Percentiles rank a stretch among this genome's conserved stretches.
Evolutionary conservation across 2,113 vertebrate genomes (phyloP).

Genomic region (Odocoileus hemionus): DNA sequence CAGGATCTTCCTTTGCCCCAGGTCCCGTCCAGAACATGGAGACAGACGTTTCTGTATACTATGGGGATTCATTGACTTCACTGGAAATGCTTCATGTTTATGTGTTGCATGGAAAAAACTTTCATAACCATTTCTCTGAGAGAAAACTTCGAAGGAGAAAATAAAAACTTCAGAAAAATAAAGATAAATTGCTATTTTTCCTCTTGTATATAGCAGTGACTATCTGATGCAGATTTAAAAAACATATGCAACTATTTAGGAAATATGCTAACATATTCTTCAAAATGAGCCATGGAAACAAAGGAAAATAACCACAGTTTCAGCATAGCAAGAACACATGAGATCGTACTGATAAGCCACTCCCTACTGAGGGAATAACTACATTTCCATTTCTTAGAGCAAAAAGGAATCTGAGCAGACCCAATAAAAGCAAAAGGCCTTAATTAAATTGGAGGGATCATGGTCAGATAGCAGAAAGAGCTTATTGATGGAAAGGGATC

Average conservation of each 20-base stretch:
- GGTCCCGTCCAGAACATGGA: background rate
- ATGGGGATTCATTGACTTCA: background rate
- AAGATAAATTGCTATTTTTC: background rate
- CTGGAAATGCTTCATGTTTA: background rate
- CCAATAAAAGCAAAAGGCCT: background rate
- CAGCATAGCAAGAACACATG: background rate
- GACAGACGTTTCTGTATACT: background rate
- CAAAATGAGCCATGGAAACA: background rate
- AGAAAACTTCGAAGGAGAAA: background rate
- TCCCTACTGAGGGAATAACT: background rate
- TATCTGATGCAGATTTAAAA: background rate
- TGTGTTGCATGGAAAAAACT: background rate
- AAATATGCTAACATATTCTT: background rate
- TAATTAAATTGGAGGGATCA: background rate
- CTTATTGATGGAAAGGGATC: background rate
- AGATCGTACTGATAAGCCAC: background rate
- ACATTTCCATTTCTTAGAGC: background rate
- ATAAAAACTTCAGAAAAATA: background rate
- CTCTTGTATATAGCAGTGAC: background rate
- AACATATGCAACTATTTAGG: background rate
- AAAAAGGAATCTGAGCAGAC: background rate
- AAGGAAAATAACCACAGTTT: background rate
- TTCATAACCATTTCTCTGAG: background rate
- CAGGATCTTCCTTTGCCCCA: background rate
- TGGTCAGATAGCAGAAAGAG: background rate